phyloP scores from a whole-genome alignment of 1,140 invertebrate species.

The Sycobia sp. region DNA sequence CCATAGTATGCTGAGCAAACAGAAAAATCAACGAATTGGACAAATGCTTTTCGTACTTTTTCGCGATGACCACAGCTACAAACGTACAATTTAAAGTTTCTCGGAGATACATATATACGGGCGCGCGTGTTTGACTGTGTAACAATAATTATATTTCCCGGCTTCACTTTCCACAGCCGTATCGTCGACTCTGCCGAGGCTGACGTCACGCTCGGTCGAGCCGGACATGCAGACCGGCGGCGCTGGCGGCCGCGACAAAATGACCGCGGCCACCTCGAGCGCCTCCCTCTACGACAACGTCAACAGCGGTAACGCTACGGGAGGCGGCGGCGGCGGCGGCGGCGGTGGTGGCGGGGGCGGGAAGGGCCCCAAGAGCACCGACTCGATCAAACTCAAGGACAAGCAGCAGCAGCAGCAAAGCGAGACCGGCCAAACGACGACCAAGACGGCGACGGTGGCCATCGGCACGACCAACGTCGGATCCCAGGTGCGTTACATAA shows the following conservation, averaged over 20 bases:
- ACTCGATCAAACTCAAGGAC: constrained; percentile 52
- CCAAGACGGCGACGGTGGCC: constrained; percentile 59
- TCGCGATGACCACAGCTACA: too few relatives aligned
- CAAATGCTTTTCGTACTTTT: too few relatives aligned
- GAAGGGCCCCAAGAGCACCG: constrained; percentile 47
- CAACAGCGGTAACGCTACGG: constrained; percentile 47
- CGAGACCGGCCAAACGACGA: constrained; percentile 55
- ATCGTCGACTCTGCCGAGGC: constrained; percentile 82
- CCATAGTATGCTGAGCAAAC: too few relatives aligned
- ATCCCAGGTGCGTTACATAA: constrained; percentile 58
- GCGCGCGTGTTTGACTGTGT: too few relatives aligned
- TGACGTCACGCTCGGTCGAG: constrained; percentile 73
- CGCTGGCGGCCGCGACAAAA: constrained; percentile 68
- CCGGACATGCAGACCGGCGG: constrained; percentile 63
- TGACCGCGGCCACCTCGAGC: constrained; percentile 81
- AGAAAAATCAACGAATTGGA: too few relatives aligned
- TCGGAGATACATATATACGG: too few relatives aligned
- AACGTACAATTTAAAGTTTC: too few relatives aligned
- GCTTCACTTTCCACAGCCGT: constrained; percentile 61
- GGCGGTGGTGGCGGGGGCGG: neutral
- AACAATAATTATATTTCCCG: too few relatives aligned
- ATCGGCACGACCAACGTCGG: constrained; percentile 64
- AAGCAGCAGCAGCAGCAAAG: constrained; percentile 56
- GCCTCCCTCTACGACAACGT: constrained; percentile 91
- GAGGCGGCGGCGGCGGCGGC: neutral